Evolutionary conservation across 2,797 vertebrate species (phyloP).

Genomic region (Urocyon cinereoargenteus): DNA sequence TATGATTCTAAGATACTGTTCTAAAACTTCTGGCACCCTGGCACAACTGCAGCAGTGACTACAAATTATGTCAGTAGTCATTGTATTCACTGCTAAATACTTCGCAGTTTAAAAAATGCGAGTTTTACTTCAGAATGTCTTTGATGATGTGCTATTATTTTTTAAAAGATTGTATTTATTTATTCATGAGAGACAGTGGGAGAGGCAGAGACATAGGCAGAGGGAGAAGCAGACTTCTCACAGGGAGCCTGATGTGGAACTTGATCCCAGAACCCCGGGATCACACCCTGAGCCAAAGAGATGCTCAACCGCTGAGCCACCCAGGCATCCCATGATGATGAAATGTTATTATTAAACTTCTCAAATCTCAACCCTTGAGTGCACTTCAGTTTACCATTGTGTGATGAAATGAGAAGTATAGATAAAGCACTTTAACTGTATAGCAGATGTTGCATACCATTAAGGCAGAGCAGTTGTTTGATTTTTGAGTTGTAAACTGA

Average conservation of each 20-base stretch:
- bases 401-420: not conserved
- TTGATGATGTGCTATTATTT: slow-evolving; percentile 12
- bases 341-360: not conserved
- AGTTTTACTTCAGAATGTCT: slow-evolving; percentile 31
- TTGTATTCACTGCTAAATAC: not conserved
- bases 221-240: too few species aligned
- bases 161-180: too few species aligned
- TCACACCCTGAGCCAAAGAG: too few species aligned
- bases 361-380: not conserved
- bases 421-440: not conserved
- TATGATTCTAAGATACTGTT: slow-evolving; percentile 32
- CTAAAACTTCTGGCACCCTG: not conserved
- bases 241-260: too few species aligned
- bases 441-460: not conserved
- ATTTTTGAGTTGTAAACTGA: not conserved
- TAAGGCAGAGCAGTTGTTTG: not conserved
- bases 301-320: too few species aligned
- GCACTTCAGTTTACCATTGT: not conserved
- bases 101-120: not conserved
- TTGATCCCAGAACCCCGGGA: too few species aligned
- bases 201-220: too few species aligned
- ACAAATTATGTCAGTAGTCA: slow-evolving; percentile 3
- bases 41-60: slow-evolving; percentile 8
- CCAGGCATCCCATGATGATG: too few species aligned
- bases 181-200: too few species aligned